These are phyloP conservation scores for Heliconius cydno DNA, from an alignment of 2,888 invertebrate species.

Conservation along the genomic window DNA sequence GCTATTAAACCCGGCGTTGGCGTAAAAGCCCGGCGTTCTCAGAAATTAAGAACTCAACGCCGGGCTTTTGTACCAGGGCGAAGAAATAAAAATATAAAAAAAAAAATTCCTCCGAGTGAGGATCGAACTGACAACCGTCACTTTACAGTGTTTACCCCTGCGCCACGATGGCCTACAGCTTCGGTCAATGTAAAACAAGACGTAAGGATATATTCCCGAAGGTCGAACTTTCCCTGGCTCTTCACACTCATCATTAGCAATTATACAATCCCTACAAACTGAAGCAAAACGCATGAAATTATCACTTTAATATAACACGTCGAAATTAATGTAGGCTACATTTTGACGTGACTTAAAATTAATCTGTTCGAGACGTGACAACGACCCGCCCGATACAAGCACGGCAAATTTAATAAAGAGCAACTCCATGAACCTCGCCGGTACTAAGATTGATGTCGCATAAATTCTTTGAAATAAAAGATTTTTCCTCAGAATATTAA, in stretches of 20 bases:
- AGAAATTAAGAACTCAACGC: no score
- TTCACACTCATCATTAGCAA: not conserved
- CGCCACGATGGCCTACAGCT: no score
- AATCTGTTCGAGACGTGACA: constrained; percentile 63
- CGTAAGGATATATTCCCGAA: no score
- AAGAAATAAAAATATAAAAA: no score
- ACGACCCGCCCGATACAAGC: constrained; percentile 62
- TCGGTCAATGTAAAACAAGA: not conserved
- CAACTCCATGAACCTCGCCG: constrained; percentile 56
- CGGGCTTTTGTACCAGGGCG: no score
- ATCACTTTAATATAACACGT: constrained; percentile 51
- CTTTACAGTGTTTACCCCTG: no score
- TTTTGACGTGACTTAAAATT: constrained; percentile 73
- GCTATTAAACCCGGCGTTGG: no score
- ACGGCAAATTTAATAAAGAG: constrained; percentile 77
- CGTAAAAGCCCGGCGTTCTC: no score
- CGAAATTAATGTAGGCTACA: constrained; percentile 62
- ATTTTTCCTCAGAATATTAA: constrained; percentile 62
- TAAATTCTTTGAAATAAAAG: constrained; percentile 60
- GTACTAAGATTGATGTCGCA: constrained; percentile 73
- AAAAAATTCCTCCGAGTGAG: no score
- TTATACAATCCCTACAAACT: constrained; percentile 6
- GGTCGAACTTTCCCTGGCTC: not conserved
- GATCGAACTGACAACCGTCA: no score
- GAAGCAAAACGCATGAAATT: constrained; percentile 30